A percentile compares a stretch with the other conserved stretches of the same genome.
These are phyloP conservation scores for Aethes cnicana DNA, from an alignment of 2,888 invertebrate genomes.

Conservation along the genomic window DNA sequence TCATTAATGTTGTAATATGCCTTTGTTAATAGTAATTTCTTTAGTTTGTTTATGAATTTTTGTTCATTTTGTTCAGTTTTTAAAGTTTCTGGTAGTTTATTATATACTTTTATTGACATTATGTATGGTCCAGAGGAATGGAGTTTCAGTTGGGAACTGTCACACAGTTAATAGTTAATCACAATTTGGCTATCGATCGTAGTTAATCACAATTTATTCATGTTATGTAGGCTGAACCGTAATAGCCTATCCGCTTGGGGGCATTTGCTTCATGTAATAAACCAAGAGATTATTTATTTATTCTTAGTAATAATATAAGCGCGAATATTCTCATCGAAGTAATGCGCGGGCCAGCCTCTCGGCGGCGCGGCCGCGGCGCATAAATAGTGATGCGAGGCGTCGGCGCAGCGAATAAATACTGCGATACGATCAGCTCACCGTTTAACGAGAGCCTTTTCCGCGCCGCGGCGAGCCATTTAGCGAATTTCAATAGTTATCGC, in stretches of 20 bases:
- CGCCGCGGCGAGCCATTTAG: constrained; percentile 80
- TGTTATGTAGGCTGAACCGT: constrained; percentile 37
- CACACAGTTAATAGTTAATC: not conserved
- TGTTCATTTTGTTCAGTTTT: no score
- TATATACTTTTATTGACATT: no score
- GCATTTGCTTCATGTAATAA: constrained; percentile 50
- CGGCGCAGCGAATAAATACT: constrained; percentile 73
- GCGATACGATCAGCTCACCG: constrained; percentile 76
- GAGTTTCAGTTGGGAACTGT: no score
- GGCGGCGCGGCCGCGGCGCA: constrained; percentile 53
- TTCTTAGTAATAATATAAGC: constrained; percentile 52
- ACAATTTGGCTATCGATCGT: constrained; percentile 31
- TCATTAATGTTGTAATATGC: no score
- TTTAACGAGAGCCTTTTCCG: constrained; percentile 81
- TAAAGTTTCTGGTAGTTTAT: no score
- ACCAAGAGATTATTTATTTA: constrained; percentile 54
- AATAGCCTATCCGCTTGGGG: constrained; percentile 39
- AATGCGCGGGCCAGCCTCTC: constrained; percentile 51
- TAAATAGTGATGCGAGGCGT: constrained; percentile 69
- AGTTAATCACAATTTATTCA: constrained; percentile 41
- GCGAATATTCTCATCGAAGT: constrained; percentile 52
- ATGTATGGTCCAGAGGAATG: no score
- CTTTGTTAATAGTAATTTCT: no score
- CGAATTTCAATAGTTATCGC: constrained; percentile 83
- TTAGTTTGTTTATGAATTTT: no score